Percentiles rank a stretch among this genome's conserved stretches.
Conservation (phyloP, 2,113 vertebrate species). For the Parotia lawesii region DNA sequence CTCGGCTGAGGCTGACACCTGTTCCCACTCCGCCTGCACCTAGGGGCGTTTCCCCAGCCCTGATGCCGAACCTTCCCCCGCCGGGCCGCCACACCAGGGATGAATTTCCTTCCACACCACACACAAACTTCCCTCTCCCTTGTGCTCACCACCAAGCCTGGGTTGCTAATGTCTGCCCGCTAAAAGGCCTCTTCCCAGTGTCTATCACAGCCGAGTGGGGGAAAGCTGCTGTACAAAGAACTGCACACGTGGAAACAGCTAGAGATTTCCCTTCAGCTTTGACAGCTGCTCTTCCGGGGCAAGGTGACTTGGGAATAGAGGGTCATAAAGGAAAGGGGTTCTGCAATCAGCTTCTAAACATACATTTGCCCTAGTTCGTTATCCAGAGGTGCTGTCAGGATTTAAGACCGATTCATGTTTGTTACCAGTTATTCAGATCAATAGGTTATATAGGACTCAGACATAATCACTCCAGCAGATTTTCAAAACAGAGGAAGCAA, state of each 20-base stretch:
- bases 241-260: background rate
- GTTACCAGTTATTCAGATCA: too few relatives aligned
- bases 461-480: background rate
- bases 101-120: too few relatives aligned
- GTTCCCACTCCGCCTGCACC: background rate
- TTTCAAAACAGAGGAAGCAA: background rate
- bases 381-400: background rate
- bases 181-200: background rate
- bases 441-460: background rate
- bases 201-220: background rate
- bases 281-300: background rate
- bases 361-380: background rate
- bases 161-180: background rate
- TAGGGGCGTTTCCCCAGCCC: background rate
- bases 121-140: too few relatives aligned
- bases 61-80: background rate
- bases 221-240: background rate
- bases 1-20: background rate
- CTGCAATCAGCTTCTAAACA: background rate
- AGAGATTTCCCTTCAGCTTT: background rate
- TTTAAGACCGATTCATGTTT: background rate
- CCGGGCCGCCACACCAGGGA: fast-evolving
- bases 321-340: background rate
- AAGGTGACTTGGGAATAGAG: background rate
- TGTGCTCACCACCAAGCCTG: too few relatives aligned